Base-by-base conservation (phyloP, 2,797 vertebrate species). In the Typhlichthys subterraneus region DNA sequence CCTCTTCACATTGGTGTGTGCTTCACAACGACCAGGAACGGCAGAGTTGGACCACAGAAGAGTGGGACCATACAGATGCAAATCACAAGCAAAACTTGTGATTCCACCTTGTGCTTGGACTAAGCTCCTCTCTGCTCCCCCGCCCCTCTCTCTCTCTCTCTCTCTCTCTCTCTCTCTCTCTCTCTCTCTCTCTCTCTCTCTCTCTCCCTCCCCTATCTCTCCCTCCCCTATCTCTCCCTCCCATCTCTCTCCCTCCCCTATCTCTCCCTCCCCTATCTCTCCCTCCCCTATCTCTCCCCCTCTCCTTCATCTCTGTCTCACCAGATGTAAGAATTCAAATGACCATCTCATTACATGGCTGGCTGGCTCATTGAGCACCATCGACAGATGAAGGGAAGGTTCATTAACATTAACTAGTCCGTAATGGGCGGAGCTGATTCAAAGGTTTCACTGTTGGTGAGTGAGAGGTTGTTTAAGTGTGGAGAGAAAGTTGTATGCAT, bases 291-390 rank as follows among this genome's bases (percentile, higher is more conserved):
- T 15, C 5, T 23, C 15, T 12, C 45, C 8, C 9, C 33, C 15
- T 7, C 15, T 9, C 5, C 54, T 14, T 13, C 13, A 31, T 57
- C 33, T 29, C 55, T 49, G 45, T 45, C 8, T 65, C 68, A 75
- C 67, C 70, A 50, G 81, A 75, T 86, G 82, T 91, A 90, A 88
- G 83, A 93, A 94, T 93, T 91, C 82, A 89, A 84, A 88, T 86
- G 85, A 92, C 88, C 90, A 93, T 93, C 89, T 94, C 93, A 95
- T 95, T 95, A 95, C 91, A 94, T 88, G 93, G 94, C 92, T 93
- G 92, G 89, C 91, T 91, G 62, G 89, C 85, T 93, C 95, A 95
- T 95, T 94, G 94, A 95, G 91, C 92, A 83, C 74, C 90, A 92
- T 93, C 92, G 94, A 87, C 84, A 91, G 91, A 87, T 91, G 90